Evolutionary conservation across 2,888 invertebrate species (phyloP).

Genomic region (Eumacrocentrus americanus): DNA sequence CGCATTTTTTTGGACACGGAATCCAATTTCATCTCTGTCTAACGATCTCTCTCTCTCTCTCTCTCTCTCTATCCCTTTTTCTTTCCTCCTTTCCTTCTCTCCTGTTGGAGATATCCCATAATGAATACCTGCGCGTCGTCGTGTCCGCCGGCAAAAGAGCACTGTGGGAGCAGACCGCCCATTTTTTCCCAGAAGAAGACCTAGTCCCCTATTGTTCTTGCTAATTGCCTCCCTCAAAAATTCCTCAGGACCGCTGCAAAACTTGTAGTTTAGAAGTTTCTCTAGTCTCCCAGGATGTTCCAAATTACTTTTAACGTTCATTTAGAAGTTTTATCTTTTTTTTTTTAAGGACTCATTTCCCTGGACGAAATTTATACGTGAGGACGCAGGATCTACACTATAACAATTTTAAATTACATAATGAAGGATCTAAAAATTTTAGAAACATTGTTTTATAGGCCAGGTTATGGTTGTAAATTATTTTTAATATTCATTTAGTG

Average conservation of each 20-base stretch:
- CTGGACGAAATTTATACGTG: too few relatives aligned
- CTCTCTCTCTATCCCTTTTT: background rate
- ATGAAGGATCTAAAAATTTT: too few relatives aligned
- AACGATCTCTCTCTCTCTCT: background rate
- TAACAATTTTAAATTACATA: too few relatives aligned
- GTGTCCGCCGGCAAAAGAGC: slow-evolving; percentile 29
- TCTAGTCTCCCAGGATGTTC: background rate
- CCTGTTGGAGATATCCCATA: slow-evolving; percentile 26
- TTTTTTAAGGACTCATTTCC: too few relatives aligned
- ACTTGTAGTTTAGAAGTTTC: background rate
- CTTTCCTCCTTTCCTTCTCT: background rate
- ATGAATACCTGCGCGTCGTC: slow-evolving; percentile 38
- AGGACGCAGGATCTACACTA: too few relatives aligned
- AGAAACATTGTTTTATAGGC: too few relatives aligned
- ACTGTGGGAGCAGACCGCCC: slow-evolving; percentile 41
- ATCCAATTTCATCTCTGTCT: background rate
- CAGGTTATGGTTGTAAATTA: too few relatives aligned
- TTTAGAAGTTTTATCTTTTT: background rate
- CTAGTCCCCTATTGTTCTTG: slow-evolving; percentile 58
- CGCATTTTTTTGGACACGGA: slow-evolving; percentile 20
- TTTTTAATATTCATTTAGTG: too few relatives aligned
- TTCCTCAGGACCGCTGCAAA: slow-evolving; percentile 14
- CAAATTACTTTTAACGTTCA: background rate
- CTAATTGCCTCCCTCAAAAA: slow-evolving; percentile 59
- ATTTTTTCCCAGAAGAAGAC: slow-evolving; percentile 53